These are phyloP conservation scores for Thomomys bottae DNA, from an alignment of 2,113 vertebrate species.

Conservation along the genomic window DNA sequence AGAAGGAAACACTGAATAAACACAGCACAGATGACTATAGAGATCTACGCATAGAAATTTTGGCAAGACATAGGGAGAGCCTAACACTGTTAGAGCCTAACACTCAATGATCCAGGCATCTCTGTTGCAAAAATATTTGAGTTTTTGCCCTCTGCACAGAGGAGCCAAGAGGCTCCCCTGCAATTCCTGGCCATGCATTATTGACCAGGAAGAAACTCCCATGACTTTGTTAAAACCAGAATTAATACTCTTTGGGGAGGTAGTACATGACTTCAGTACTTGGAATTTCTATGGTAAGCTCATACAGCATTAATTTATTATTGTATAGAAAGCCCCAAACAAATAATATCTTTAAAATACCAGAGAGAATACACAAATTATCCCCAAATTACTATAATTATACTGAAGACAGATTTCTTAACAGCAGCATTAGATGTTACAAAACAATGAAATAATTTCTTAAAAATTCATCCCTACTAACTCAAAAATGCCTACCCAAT, in stretches of 20 bases:
- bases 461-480: not conserved
- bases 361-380: not conserved
- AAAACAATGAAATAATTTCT: not conserved
- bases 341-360: not conserved
- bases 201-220: not conserved
- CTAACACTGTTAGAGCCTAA: not conserved
- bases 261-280: not conserved
- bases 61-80: not conserved
- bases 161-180: not conserved
- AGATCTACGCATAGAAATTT: not conserved
- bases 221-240: not conserved
- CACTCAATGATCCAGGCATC: not conserved
- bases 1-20: not conserved
- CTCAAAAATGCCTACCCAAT: not conserved
- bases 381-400: not conserved
- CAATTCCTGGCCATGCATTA: not conserved
- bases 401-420: not conserved
- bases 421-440: not conserved
- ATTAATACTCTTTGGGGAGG: not conserved
- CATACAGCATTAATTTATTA: not conserved
- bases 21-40: not conserved
- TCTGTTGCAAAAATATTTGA: not conserved
- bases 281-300: not conserved
- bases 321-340: not conserved
- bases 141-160: not conserved